These are phyloP conservation scores for Phaonia tiefii DNA, from an alignment of 2,888 invertebrate genomes.

Conservation along the genomic window DNA sequence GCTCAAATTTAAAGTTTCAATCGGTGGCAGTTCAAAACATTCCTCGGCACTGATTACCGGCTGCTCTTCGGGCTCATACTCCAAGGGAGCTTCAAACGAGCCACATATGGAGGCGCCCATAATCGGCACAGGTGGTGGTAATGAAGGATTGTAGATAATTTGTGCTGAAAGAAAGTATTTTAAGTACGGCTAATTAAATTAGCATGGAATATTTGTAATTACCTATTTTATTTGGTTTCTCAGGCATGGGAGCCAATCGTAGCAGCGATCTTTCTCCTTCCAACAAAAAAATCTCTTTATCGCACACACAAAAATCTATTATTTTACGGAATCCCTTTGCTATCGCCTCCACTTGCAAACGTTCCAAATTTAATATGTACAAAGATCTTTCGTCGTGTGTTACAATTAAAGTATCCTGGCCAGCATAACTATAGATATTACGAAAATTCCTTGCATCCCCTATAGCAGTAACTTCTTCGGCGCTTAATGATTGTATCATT, in stretches of 20 bases:
- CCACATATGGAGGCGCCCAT: conserved; percentile 72
- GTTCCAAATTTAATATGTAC: conserved; percentile 88
- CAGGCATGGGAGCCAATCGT: conserved; percentile 89
- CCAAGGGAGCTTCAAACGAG: conserved; percentile 77
- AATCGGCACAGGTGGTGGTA: conserved; percentile 78
- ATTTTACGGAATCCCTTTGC: conserved; percentile 84
- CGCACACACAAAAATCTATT: conserved; percentile 75
- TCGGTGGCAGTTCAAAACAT: conserved; percentile 87
- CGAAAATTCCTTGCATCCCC: conserved; percentile 82
- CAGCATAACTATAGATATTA: conserved; percentile 84
- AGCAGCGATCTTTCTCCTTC: conserved; percentile 90
- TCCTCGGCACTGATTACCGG: conserved; percentile 86
- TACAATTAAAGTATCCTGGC: conserved; percentile 85
- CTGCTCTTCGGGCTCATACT: conserved; percentile 80
- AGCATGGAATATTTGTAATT: conserved; percentile 47
- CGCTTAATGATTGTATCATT: background rate
- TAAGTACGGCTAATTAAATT: background rate
- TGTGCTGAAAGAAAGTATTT: conserved; percentile 68
- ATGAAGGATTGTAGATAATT: conserved; percentile 78
- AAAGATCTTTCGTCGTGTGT: conserved; percentile 87
- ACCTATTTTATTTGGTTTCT: conserved; percentile 82
- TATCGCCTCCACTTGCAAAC: conserved; percentile 85
- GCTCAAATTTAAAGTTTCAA: conserved; percentile 82
- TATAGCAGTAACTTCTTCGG: conserved; percentile 46
- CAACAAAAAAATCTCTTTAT: conserved; percentile 89